Percentiles rank a stretch among this genome's conserved stretches.
Evolutionary conservation across 2,888 invertebrate genomes (phyloP).

Genomic region (Lasius fuliginosus): DNA sequence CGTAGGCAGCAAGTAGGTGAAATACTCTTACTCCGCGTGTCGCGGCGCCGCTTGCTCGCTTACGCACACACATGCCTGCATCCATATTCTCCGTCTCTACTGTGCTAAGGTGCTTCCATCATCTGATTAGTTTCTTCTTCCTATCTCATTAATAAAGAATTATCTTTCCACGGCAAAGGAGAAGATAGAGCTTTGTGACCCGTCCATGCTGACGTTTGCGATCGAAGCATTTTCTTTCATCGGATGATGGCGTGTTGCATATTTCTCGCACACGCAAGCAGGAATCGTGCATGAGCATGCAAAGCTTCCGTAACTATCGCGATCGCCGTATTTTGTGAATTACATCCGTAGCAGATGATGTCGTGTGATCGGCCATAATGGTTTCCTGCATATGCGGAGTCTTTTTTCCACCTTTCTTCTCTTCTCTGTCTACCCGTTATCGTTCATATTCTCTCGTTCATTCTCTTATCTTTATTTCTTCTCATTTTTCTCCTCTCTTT

Average conservation of each 20-base stretch:
- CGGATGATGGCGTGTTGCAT: background rate
- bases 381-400: slow-evolving; percentile 63
- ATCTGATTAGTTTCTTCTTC: background rate
- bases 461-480: background rate
- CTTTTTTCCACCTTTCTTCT: slow-evolving; percentile 43
- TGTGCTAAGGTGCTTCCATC: background rate
- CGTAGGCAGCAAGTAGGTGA: background rate
- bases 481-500: slow-evolving; percentile 25
- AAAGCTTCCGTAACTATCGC: background rate
- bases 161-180: background rate
- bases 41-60: background rate
- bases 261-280: background rate
- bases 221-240: background rate
- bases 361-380: slow-evolving; percentile 76
- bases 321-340: slow-evolving; percentile 15
- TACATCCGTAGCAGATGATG: slow-evolving; percentile 75
- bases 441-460: slow-evolving; percentile 26
- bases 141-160: background rate
- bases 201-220: background rate
- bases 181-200: background rate
- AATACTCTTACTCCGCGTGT: slow-evolving; percentile 48
- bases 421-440: background rate
- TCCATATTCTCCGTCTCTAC: background rate
- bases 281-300: background rate
- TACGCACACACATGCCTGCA: background rate